Evolutionary conservation across 2,113 vertebrate genomes (phyloP), one percentile per base, ranked within the genome.

Genomic region (Varanus komodoensis): DNA sequence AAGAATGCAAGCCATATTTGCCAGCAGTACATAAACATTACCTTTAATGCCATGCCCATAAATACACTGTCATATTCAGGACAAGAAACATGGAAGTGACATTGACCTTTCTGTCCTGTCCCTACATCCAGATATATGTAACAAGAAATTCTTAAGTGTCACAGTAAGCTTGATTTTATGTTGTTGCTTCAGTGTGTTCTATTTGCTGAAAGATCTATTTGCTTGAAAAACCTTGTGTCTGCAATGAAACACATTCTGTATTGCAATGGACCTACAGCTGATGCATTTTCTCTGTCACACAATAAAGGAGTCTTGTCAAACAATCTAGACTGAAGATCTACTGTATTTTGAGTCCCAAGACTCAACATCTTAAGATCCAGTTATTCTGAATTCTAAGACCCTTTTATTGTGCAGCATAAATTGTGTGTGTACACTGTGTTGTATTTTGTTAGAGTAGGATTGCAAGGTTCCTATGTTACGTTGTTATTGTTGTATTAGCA

Each of bases 101-200:
- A 82, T 86, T 85, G 89, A 8, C 52, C 79, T 0, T 89, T 86
- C 78, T 92, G 73, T 8, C 38, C 15, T 68, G 9, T 86, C 89
- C 74, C 92, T 8, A 32, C 85, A 6, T 4, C 25, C 19, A 71
- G 54, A 84, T 48, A 83, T 80, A 88, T 67, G 29, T 77, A 93
- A 71, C 5, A 92, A 92, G 88, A 91, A 32, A 52, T 4, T 4
- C n/a, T 57, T 34, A 85, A 89, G 8, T 86, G 86, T 86, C 89
- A 68, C 32, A 84, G 86, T 64, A 81, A 85, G 69, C 90, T 77
- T 92, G 1, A 87, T 95, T 83, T 89, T 93, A 48, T 86, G n/a
- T 6, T 92, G 3, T 89, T 91, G 23, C 50, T 77, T 57, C 86
- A 91, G 82, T 3, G 67, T 67, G 54, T 79, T 75, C 3, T 87